These are phyloP conservation scores for Dinothrombium tinctorium DNA, from an alignment of 1,140 invertebrate species.

Conservation along the genomic window DNA sequence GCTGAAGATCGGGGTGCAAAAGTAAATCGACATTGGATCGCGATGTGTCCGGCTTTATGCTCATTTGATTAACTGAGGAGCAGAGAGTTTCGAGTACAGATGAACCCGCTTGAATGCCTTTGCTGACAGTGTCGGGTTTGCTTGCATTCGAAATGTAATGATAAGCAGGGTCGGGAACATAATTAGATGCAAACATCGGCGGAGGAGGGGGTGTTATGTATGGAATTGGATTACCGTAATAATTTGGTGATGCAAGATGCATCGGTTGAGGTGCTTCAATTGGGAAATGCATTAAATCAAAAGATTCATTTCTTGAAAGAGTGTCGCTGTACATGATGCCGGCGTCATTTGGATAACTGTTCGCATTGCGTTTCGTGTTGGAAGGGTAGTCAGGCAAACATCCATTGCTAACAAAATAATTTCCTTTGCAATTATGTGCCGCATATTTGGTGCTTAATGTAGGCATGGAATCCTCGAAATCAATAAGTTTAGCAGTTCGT, in stretches of 20 bases:
- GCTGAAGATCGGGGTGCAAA: no score
- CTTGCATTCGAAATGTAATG: not conserved
- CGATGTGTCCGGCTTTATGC: no score
- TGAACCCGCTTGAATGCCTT: no score
- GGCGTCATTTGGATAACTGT: not conserved
- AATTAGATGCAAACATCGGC: not conserved
- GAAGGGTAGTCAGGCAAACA: not conserved
- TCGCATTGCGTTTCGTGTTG: not conserved
- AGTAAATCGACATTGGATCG: no score
- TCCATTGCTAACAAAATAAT: not conserved
- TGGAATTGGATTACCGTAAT: not conserved
- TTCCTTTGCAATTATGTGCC: not conserved
- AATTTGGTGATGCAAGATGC: no score
- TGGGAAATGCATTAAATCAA: slow-evolving; percentile 4
- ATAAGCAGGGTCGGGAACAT: not conserved
- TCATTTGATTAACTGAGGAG: no score
- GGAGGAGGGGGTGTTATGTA: not conserved
- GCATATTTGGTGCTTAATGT: not conserved
- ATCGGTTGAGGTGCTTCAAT: not conserved
- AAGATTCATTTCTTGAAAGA: no score
- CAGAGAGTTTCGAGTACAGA: no score
- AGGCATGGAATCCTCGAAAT: not conserved
- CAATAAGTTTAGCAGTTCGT: slow-evolving; percentile 1
- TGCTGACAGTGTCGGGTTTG: no score
- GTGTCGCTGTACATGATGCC: no score